Conservation (phyloP, 2,113 vertebrate species). For the human region DNA sequence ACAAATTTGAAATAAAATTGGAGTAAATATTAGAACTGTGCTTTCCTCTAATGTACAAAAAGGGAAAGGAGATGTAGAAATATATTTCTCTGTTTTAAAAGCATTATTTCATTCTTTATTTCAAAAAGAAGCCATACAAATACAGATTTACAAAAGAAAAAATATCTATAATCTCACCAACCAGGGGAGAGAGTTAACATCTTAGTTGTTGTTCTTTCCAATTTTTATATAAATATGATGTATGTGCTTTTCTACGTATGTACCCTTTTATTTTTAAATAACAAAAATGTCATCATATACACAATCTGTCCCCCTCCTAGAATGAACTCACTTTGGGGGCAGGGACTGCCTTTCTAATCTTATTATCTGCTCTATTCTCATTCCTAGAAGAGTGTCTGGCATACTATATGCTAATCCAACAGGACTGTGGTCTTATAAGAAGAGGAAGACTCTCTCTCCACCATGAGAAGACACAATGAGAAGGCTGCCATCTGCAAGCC, state of each 20-base stretch:
- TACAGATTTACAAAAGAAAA: not conserved
- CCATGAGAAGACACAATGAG: not conserved
- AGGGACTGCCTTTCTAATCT: not conserved
- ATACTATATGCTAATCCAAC: too few species aligned
- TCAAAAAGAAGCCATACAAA: constrained; percentile 20
- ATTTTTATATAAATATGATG: not conserved
- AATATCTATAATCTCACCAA: not conserved
- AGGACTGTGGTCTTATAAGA: not conserved
- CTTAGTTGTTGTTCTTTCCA: not conserved
- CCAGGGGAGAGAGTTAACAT: not conserved
- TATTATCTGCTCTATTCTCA: not conserved
- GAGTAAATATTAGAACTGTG: not conserved
- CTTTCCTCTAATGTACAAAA: not conserved
- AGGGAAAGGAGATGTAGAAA: not conserved
- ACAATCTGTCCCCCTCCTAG: not conserved
- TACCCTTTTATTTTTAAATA: not conserved
- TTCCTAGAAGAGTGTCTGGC: not conserved
- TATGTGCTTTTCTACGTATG: not conserved
- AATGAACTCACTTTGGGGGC: not conserved
- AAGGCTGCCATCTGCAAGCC: not conserved
- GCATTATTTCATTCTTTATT: not conserved
- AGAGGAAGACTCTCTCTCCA: not conserved
- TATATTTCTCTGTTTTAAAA: not conserved
- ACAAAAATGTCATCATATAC: not conserved
- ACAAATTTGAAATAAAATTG: not conserved